phyloP scores from a whole-genome alignment of 2,888 invertebrate species.

The Choristoneura rosaceana region DNA sequence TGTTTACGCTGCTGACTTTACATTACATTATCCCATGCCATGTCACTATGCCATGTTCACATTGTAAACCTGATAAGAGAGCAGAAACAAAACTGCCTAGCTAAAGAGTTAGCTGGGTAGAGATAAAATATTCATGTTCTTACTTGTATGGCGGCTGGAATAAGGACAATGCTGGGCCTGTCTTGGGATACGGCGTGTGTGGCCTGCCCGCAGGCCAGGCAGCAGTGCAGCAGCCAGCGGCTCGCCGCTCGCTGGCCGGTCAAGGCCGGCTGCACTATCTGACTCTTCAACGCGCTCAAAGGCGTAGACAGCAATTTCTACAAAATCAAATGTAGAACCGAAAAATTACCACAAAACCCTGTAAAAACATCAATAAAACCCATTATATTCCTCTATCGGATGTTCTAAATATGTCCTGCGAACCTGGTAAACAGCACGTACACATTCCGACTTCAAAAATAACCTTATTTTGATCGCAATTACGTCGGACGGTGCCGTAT shows the following conservation, averaged over 20 bases:
- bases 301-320: conserved; percentile 84
- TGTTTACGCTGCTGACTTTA: background rate
- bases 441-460: conserved; percentile 49
- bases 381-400: background rate
- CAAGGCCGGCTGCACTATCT: conserved; percentile 85
- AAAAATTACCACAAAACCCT: conserved; percentile 19
- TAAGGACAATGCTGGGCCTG: conserved; percentile 78
- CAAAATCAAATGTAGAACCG: conserved; percentile 37
- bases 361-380: background rate
- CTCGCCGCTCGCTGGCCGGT: conserved; percentile 84
- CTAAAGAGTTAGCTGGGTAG: background rate
- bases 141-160: conserved; percentile 86
- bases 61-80: background rate
- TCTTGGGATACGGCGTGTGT: conserved; percentile 87
- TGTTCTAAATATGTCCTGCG: conserved; percentile 11
- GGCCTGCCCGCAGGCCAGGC: conserved; percentile 87
- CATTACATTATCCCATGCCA: background rate
- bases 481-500: conserved; percentile 48
- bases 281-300: conserved; percentile 78
- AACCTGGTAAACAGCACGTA: conserved; percentile 29
- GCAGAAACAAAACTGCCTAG: background rate
- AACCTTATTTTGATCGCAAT: conserved; percentile 53
- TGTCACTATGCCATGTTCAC: background rate
- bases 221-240: conserved; percentile 86
- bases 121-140: conserved; percentile 54